phyloP scores from a whole-genome alignment of 2,888 invertebrate genomes.

The Platycheirus albimanus region DNA sequence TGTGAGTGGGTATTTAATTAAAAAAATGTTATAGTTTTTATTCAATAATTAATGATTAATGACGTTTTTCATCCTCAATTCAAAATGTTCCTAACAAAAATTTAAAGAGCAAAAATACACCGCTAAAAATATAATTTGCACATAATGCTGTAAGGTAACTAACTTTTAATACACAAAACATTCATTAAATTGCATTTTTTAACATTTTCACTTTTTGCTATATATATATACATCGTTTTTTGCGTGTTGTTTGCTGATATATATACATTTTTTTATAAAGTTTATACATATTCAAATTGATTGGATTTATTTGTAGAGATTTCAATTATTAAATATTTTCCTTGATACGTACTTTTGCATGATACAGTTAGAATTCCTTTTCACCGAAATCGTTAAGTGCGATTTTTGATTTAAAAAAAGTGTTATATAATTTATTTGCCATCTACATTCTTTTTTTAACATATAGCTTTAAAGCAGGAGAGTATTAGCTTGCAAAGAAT shows the following conservation, averaged over 20 bases:
- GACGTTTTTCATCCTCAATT: slow-evolving; percentile 13
- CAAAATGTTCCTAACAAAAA: slow-evolving; percentile 36
- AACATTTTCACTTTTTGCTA: slow-evolving; percentile 32
- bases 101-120: slow-evolving; percentile 30
- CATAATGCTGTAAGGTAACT: slow-evolving; percentile 59
- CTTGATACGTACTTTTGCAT: no score
- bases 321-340: no score
- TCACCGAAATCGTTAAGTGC: no score
- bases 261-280: slow-evolving; percentile 21
- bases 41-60: slow-evolving; percentile 15
- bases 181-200: slow-evolving; percentile 34
- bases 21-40: slow-evolving; percentile 12
- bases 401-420: no score
- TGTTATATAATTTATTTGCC: no score
- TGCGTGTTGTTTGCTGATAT: slow-evolving; percentile 33
- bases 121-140: slow-evolving; percentile 37
- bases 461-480: no score
- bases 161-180: slow-evolving; percentile 40
- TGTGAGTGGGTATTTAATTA: slow-evolving; percentile 58
- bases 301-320: no score
- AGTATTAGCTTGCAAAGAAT: no score
- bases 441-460: no score
- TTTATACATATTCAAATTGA: no score
- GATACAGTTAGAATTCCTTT: no score
- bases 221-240: slow-evolving; percentile 18